Percentiles rank a stretch among this genome's conserved stretches.
Conservation (phyloP, 2,797 vertebrate species). For the Chaenodraco wilsoni region DNA sequence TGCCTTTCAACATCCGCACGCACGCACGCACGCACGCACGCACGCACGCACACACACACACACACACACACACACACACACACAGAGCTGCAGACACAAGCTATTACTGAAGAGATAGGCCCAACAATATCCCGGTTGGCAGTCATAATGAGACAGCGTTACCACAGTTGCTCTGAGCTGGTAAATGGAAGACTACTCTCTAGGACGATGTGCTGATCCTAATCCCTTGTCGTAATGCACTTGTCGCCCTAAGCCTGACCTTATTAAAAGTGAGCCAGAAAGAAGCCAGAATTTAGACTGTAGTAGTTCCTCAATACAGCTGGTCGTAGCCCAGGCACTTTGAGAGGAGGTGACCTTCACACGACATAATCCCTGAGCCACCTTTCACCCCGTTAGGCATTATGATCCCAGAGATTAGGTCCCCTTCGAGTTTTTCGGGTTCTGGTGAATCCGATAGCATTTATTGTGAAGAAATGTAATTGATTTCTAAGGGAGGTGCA, state of each 20-base stretch:
- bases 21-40: too few species aligned
- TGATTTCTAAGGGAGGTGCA: constrained; percentile 1
- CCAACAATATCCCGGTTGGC: constrained; percentile 42
- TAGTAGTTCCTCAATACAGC: constrained; percentile 17
- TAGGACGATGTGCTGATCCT: constrained; percentile 58
- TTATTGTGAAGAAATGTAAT: background rate
- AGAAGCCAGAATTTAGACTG: constrained; percentile 40
- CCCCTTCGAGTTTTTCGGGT: background rate
- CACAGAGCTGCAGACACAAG: constrained; percentile 33
- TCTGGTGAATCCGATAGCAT: background rate
- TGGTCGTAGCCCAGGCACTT: constrained; percentile 20
- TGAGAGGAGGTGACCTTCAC: constrained; percentile 45
- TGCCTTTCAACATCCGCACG: too few species aligned
- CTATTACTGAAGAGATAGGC: constrained; percentile 41
- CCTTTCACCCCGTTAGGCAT: constrained; percentile 57
- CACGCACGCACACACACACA: too few species aligned
- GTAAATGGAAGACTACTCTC: constrained; percentile 59
- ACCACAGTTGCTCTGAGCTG: constrained; percentile 61
- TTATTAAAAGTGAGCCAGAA: constrained; percentile 70
- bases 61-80: background rate
- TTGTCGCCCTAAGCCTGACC: constrained; percentile 65
- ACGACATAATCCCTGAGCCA: constrained; percentile 47
- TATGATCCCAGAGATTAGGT: constrained; percentile 18
- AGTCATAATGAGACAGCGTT: constrained; percentile 60
- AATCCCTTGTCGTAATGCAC: constrained; percentile 62